These are phyloP conservation scores for Gortyna flavago DNA, from an alignment of 2,888 invertebrate species.

Conservation along the genomic window DNA sequence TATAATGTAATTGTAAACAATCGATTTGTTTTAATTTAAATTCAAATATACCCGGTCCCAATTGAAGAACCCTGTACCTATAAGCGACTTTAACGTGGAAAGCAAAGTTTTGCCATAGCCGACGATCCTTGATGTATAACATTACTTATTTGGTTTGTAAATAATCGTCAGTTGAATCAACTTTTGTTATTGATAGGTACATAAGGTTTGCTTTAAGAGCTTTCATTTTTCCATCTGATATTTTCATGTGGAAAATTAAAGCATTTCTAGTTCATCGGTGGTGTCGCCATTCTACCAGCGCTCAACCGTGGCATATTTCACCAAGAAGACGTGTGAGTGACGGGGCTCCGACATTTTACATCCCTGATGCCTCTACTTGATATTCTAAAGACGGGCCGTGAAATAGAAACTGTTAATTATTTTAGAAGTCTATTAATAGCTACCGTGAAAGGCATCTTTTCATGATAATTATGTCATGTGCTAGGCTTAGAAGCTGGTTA, in stretches of 20 bases:
- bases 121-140: not conserved
- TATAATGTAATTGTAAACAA: too few species aligned
- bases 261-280: conserved; percentile 13
- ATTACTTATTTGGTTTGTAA: not conserved
- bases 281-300: not conserved
- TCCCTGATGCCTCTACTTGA: conserved; percentile 27
- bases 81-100: not conserved
- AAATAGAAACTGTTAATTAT: conserved; percentile 44
- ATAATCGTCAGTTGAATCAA: not conserved
- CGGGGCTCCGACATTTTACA: conserved; percentile 39
- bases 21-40: too few species aligned
- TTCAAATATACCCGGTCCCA: not conserved
- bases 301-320: conserved; percentile 19
- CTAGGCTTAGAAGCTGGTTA: not conserved
- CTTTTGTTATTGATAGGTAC: not conserved
- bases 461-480: conserved; percentile 17
- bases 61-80: too few species aligned
- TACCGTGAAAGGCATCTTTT: conserved; percentile 1
- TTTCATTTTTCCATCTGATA: not conserved
- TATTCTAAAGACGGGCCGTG: conserved; percentile 29
- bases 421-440: conserved; percentile 24
- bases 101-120: not conserved
- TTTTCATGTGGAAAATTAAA: conserved; percentile 22
- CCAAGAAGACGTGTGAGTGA: conserved; percentile 35
- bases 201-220: not conserved